A percentile compares a stretch with the other conserved stretches of the same genome.
These are phyloP conservation scores for Eristalinus sepulchralis DNA, from an alignment of 2,888 invertebrate species.

Conservation along the genomic window DNA sequence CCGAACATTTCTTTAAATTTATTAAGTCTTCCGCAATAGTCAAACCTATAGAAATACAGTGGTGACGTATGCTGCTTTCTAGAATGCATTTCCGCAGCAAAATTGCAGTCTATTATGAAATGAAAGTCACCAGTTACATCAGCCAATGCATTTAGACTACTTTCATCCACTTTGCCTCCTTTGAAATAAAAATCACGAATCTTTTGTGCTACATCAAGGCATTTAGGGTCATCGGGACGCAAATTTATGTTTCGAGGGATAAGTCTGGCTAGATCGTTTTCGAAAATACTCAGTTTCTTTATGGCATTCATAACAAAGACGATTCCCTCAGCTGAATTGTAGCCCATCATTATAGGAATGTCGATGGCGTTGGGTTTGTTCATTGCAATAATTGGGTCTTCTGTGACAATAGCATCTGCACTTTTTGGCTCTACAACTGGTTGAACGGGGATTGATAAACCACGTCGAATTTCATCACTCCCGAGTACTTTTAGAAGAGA, in stretches of 20 bases:
- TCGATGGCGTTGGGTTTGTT: slow-evolving; percentile 79
- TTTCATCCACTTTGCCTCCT: slow-evolving; percentile 77
- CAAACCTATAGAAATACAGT: slow-evolving; percentile 83
- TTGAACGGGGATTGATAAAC: slow-evolving; percentile 76
- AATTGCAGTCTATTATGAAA: slow-evolving; percentile 76
- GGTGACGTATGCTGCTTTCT: slow-evolving; percentile 77
- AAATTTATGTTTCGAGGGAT: slow-evolving; percentile 77
- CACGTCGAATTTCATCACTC: slow-evolving; percentile 76
- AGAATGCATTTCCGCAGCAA: slow-evolving; percentile 75
- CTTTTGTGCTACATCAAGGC: slow-evolving; percentile 72
- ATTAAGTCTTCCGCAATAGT: slow-evolving; percentile 83
- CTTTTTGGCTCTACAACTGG: slow-evolving; percentile 77
- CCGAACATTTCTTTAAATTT: slow-evolving; percentile 81
- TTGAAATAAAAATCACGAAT: slow-evolving; percentile 81
- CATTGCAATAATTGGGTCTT: slow-evolving; percentile 81
- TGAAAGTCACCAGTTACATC: slow-evolving; percentile 82
- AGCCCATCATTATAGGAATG: slow-evolving; percentile 82
- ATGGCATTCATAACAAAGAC: slow-evolving; percentile 75
- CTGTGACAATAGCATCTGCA: slow-evolving; percentile 75
- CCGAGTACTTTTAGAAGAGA: slow-evolving; percentile 72
- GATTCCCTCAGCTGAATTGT: slow-evolving; percentile 83
- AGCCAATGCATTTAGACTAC: slow-evolving; percentile 80
- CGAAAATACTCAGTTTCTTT: slow-evolving; percentile 74
- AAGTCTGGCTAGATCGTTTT: slow-evolving; percentile 76
- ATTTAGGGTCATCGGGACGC: slow-evolving; percentile 69